Evolutionary conservation across 2,797 vertebrate genomes (phyloP), one percentile per base, ranked within the genome.

Genomic region (Darevskia mixta): DNA sequence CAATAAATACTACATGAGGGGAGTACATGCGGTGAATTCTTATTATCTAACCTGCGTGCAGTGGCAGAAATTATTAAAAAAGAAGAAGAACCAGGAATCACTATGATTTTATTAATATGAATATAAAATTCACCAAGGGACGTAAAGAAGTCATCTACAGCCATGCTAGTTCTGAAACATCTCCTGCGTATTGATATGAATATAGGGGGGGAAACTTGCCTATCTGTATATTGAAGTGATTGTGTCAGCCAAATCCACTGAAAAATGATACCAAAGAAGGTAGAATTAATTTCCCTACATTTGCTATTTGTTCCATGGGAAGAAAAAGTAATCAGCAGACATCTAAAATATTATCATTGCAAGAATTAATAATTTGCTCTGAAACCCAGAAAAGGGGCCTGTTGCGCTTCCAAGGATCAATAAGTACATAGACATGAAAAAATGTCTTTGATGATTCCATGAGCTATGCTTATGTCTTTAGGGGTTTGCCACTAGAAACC

Each of bases 271-370:
- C 45, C 27, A 27, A 55, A 41, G 45, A 61, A 55, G 32, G 27
- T 67, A 49, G 43, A 66, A 69, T 71, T 79, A 80, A 80, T 55
- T 29, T n/a, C 2, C 32, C 25, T 13, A 79, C 45, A 58, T 61
- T 55, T n/a, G 1, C 81, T 20, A 11, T 87, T 90, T 72, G 79
- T 0, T 88, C 86, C n/a, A 41, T 9, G 8, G 4, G 25, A 85
- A 71, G 8, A 88, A 92, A 77, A 0, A 0, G 38, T 71, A 66
- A 85, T 82, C 7, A 55, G 45, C 86, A 90, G 0, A 0, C 23
- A 87, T 15, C 8, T 89, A 43, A 93, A 81, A 92, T 69, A 2
- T 77, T 49, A 72, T 32, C 85, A 43, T 23, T 81, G 72, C 91
- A 87, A 75, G 15, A 13, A 41, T 5, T 58, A 89, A 25, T 89